phyloP scores from a whole-genome alignment of 2,113 vertebrate species.

The Oxyura jamaicensis region DNA sequence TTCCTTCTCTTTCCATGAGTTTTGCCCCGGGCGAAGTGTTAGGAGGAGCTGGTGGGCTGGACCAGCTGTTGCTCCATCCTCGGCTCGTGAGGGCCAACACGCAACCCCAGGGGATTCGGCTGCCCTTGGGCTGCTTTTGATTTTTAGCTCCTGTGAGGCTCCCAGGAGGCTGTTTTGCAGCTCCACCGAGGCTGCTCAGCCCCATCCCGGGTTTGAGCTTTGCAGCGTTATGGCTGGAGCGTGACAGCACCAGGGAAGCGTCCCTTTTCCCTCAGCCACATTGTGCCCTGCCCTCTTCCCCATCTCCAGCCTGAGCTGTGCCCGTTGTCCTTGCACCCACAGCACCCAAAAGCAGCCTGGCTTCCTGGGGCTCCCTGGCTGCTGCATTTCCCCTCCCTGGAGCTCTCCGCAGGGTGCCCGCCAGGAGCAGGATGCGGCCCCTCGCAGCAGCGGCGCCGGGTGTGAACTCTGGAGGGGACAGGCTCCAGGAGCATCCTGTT shows the following conservation, averaged over 20 bases:
- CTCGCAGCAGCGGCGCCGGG: not conserved
- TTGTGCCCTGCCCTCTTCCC: not conserved
- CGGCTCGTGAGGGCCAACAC: not conserved
- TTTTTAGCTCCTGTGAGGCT: not conserved
- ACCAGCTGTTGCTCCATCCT: conserved; percentile 53
- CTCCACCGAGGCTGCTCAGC: not conserved
- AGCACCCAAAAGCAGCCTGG: not conserved
- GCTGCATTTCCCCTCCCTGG: rapidly evolving
- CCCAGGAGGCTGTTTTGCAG: not conserved
- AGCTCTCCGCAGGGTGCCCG: rapidly evolving
- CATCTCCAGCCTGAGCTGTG: not conserved
- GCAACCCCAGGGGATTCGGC: not conserved
- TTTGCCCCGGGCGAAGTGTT: conserved; percentile 6
- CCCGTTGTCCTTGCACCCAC: not conserved
- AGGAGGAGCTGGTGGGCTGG: conserved; percentile 18
- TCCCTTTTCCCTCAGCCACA: not conserved
- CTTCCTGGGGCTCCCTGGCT: not conserved
- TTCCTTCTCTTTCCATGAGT: conserved; percentile 64
- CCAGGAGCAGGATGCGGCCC: not conserved
- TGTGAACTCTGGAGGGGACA: not conserved
- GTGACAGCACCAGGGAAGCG: not conserved
- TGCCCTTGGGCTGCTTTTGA: not conserved
- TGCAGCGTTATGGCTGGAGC: not conserved
- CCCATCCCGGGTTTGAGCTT: not conserved
- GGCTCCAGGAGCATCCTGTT: not conserved